Conservation (phyloP, 2,113 vertebrate species). For the Turnix velox region DNA sequence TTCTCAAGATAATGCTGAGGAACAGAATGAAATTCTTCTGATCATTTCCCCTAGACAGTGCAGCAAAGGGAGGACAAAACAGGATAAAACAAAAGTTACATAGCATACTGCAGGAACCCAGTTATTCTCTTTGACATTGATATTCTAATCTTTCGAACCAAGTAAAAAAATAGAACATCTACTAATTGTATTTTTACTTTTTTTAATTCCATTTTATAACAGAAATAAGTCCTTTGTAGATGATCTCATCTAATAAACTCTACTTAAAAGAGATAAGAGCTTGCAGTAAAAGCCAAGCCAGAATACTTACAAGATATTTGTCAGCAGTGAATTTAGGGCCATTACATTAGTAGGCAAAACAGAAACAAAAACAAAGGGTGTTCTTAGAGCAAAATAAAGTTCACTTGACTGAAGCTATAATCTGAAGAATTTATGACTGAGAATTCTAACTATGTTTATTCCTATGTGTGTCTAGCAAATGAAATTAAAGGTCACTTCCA, state of each 20-base stretch:
- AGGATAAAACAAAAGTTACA: constrained; percentile 53
- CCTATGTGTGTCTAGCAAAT: constrained; percentile 31
- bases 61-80: constrained; percentile 44
- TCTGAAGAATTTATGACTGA: constrained; percentile 18
- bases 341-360: constrained; percentile 16
- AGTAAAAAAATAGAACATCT: constrained; percentile 37
- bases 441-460: neutral
- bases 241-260: constrained; percentile 50
- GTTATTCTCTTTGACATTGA: constrained; percentile 34
- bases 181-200: constrained; percentile 53
- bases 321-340: constrained; percentile 21
- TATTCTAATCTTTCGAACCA: constrained; percentile 34
- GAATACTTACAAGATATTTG: constrained; percentile 27
- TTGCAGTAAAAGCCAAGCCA: constrained; percentile 2
- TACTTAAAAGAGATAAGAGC: constrained; percentile 20
- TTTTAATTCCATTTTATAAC: constrained; percentile 56
- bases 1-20: constrained; percentile 1
- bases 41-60: constrained; percentile 21
- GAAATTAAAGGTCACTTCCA: constrained; percentile 37
- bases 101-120: constrained; percentile 24
- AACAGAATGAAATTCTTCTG: constrained; percentile 32
- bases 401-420: neutral
- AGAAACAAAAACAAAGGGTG: constrained; percentile 22
- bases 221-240: constrained; percentile 35
- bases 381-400: constrained; percentile 18